Evolutionary conservation across 2,797 vertebrate genomes (phyloP).

Genomic region (Schizothorax lantsangensis): DNA sequence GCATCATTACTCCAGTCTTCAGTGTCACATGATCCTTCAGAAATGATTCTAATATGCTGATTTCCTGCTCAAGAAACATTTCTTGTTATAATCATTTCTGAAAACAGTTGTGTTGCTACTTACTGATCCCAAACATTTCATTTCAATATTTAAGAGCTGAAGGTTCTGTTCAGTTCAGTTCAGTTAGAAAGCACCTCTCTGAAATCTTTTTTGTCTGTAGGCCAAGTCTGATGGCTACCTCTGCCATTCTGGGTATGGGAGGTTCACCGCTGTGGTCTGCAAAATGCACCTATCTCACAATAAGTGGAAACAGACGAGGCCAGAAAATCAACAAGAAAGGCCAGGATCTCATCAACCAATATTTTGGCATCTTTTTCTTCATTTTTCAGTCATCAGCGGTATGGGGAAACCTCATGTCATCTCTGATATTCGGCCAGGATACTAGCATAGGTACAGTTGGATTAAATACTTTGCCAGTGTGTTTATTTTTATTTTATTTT

Average conservation of each 20-base stretch:
- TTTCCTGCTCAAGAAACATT: not conserved
- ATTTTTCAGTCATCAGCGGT: constrained; percentile 91
- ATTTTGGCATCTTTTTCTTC: constrained; percentile 95
- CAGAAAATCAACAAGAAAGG: constrained; percentile 73
- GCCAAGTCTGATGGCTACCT: constrained; percentile 91
- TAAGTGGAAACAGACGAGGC: constrained; percentile 80
- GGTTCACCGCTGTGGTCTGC: constrained; percentile 94
- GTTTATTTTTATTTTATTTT: not conserved
- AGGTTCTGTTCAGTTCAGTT: not conserved
- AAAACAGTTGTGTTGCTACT: not conserved
- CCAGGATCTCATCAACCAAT: constrained; percentile 87
- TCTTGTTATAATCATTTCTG: not conserved
- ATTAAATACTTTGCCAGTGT: not conserved
- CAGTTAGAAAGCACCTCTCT: not conserved
- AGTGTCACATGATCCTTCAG: not conserved
- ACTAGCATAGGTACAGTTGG: constrained; percentile 76
- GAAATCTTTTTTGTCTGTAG: constrained; percentile 70
- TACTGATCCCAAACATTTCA: not conserved
- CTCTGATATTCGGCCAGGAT: constrained; percentile 87
- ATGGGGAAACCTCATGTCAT: constrained; percentile 97
- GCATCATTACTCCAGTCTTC: not conserved
- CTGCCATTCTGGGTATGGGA: constrained; percentile 89
- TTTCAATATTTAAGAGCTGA: not conserved
- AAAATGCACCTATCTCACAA: constrained; percentile 93
- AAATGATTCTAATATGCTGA: not conserved